These are phyloP conservation scores for Nebria brevicollis DNA, from an alignment of 2,888 invertebrate genomes.

Conservation along the genomic window DNA sequence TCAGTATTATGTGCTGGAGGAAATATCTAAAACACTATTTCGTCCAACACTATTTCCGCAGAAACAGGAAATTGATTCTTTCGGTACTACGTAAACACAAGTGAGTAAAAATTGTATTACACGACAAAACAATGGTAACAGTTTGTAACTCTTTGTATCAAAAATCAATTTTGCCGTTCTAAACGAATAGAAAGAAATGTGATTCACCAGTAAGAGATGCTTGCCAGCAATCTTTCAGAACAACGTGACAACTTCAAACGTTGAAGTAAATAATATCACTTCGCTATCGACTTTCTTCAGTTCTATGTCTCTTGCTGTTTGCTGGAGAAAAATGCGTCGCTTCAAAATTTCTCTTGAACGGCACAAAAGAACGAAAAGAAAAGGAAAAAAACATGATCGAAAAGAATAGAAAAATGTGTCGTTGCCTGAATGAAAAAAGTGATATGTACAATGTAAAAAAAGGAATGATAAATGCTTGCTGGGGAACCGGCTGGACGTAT, in stretches of 20 bases:
- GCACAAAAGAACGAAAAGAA: conserved; percentile 48
- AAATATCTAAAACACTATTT: neutral
- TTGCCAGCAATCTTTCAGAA: conserved; percentile 33
- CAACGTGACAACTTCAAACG: conserved; percentile 38
- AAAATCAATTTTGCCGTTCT: neutral
- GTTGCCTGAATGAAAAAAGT: conserved; percentile 55
- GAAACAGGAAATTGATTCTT: neutral
- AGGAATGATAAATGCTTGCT: conserved; percentile 50
- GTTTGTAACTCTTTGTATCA: neutral
- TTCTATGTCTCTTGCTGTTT: conserved; percentile 26
- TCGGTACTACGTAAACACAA: neutral
- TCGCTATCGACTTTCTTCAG: conserved; percentile 41
- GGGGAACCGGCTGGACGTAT: conserved; percentile 47
- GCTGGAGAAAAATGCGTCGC: conserved; percentile 30
- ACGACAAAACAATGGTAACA: neutral
- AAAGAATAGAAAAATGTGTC: conserved; percentile 58
- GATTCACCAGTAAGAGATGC: conserved; percentile 16
- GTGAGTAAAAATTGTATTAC: neutral
- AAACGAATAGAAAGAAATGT: neutral
- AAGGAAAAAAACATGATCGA: conserved; percentile 55
- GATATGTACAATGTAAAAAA: conserved; percentile 58
- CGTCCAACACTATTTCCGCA: neutral
- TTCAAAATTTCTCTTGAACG: conserved; percentile 31
- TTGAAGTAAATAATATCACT: conserved; percentile 45
- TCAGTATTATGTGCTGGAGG: too few relatives aligned